Evolutionary conservation across 2,797 vertebrate species (phyloP).

Genomic region (Psittacula echo): DNA sequence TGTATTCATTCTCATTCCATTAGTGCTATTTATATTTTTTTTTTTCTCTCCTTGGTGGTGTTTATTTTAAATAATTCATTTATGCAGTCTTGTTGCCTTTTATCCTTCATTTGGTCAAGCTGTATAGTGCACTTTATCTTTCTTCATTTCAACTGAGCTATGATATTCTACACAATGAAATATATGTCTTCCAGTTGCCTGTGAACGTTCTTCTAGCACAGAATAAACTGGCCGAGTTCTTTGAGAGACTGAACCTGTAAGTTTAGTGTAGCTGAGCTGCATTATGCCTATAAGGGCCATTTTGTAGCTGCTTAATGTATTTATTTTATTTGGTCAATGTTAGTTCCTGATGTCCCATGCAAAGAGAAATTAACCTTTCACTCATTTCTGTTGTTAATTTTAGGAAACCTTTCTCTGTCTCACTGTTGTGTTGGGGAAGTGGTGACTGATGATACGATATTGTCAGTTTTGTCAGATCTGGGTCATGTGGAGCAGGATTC

Average conservation of each 20-base stretch:
- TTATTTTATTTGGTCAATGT: neutral
- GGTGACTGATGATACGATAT: neutral
- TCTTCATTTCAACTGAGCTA: neutral
- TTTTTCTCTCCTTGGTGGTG: neutral
- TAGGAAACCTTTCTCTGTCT: neutral
- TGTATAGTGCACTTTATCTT: neutral
- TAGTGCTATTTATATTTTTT: neutral
- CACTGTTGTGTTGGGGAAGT: neutral
- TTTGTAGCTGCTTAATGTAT: neutral
- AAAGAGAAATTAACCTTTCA: neutral
- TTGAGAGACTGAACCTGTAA: neutral
- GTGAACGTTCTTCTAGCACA: neutral
- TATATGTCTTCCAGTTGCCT: neutral
- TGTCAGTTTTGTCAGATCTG: constrained; percentile 37
- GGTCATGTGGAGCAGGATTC: constrained; percentile 9
- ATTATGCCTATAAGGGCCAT: neutral
- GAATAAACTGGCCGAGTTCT: neutral
- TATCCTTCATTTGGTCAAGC: neutral
- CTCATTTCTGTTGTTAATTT: neutral
- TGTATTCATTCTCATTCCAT: neutral
- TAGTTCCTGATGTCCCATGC: neutral
- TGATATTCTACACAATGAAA: neutral
- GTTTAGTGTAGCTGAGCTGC: neutral
- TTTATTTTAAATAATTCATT: neutral
- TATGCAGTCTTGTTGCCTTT: neutral